A percentile compares a stretch with the other conserved stretches of the same genome.
Evolutionary conservation across 1,140 invertebrate species (phyloP).

Genomic region (Anastrepha obliqua): DNA sequence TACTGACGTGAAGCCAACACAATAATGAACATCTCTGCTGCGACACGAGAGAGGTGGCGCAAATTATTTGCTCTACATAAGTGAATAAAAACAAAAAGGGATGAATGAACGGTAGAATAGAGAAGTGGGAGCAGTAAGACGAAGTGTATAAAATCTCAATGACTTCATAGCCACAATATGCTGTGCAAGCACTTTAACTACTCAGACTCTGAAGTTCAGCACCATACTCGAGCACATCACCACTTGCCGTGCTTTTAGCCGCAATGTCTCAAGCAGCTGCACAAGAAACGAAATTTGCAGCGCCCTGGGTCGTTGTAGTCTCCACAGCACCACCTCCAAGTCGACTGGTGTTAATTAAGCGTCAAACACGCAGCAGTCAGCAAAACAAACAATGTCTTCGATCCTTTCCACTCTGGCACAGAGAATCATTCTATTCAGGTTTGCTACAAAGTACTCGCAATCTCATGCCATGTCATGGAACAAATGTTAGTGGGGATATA

Average conservation of each 20-base stretch:
- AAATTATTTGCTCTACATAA: neutral
- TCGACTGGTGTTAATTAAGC: conserved; percentile 29
- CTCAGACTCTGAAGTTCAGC: neutral
- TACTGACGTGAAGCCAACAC: neutral
- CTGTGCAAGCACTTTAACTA: neutral
- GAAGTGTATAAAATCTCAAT: neutral
- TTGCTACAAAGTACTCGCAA: neutral
- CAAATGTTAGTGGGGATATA: neutral
- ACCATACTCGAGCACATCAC: neutral
- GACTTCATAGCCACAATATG: conserved; percentile 19
- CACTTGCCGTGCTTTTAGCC: neutral
- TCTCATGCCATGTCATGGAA: too few relatives aligned
- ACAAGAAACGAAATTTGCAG: neutral
- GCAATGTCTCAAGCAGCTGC: conserved; percentile 18
- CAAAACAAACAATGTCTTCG: neutral
- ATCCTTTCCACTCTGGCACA: neutral
- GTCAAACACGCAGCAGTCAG: conserved; percentile 10
- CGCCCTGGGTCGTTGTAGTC: neutral
- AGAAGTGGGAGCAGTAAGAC: neutral
- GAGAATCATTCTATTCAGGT: neutral
- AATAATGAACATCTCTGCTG: neutral
- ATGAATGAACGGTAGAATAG: neutral
- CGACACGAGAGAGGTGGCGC: neutral
- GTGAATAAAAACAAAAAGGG: neutral
- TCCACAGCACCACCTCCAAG: neutral